These are phyloP conservation scores for Adelosebastes latens DNA, from an alignment of 2,797 vertebrate genomes.

Conservation along the genomic window DNA sequence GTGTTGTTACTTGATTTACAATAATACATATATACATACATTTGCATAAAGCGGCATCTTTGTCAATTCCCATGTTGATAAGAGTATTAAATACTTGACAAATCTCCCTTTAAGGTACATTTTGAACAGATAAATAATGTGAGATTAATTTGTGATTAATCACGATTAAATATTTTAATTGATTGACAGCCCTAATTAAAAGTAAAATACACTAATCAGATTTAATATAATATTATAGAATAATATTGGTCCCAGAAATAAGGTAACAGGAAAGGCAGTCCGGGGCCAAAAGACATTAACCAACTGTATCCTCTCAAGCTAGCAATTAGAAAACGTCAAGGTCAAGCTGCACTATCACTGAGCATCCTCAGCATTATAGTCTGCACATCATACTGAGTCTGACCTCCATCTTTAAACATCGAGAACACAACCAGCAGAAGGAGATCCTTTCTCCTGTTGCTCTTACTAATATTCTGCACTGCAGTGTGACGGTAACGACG, in stretches of 20 bases:
- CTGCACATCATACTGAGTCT: background rate
- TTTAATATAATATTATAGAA: background rate
- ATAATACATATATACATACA: no score
- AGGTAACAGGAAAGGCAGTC: background rate
- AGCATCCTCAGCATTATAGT: background rate
- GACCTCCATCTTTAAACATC: conserved; percentile 3
- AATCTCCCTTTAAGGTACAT: no score
- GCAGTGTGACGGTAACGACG: background rate
- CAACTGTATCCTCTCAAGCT: background rate
- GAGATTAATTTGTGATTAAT: no score
- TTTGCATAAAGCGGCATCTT: no score
- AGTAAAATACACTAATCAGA: background rate
- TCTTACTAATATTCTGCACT: background rate
- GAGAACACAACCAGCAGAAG: background rate
- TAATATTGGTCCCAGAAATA: background rate
- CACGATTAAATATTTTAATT: no score
- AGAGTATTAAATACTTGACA: no score
- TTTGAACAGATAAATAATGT: no score
- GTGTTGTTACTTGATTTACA: no score
- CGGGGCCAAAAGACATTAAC: background rate
- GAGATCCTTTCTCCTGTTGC: background rate
- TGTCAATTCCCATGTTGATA: no score
- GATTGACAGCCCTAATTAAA: no score
- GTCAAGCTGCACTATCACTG: background rate
- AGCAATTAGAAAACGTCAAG: conserved; percentile 1